phyloP scores from a whole-genome alignment of 2,113 vertebrate genomes.

The Megaceryle maxima region DNA sequence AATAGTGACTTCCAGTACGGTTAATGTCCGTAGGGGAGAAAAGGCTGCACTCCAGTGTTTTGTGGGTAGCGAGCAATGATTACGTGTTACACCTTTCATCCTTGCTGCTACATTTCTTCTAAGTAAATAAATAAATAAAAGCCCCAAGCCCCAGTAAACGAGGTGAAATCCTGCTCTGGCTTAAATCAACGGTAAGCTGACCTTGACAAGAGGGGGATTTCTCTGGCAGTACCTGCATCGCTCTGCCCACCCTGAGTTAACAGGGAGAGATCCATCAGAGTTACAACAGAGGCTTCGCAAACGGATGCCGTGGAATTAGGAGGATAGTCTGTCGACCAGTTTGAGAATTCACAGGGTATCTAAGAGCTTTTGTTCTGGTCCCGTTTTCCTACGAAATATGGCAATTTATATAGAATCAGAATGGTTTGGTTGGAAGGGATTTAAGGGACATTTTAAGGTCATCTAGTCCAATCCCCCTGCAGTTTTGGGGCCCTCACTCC shows the following conservation, averaged over 20 bases:
- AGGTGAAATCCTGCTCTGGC: not conserved
- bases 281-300: not conserved
- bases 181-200: not conserved
- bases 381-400: not conserved
- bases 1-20: not conserved
- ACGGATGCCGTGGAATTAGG: rapidly evolving
- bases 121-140: not conserved
- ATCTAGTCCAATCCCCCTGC: not conserved
- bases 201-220: not conserved
- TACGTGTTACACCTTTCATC: not conserved
- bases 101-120: not conserved
- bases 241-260: not conserved
- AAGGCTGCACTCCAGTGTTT: not conserved
- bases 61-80: not conserved
- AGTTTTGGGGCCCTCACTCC: not conserved
- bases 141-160: not conserved
- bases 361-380: not conserved
- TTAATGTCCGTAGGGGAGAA: not conserved
- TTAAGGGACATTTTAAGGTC: not conserved
- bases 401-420: not conserved
- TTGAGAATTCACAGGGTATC: not conserved
- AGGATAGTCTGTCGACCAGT: not conserved
- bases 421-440: not conserved
- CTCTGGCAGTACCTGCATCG: not conserved
- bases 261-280: not conserved